These are phyloP conservation scores for Orius insidiosus DNA, from an alignment of 1,140 invertebrate genomes.

Conservation along the genomic window DNA sequence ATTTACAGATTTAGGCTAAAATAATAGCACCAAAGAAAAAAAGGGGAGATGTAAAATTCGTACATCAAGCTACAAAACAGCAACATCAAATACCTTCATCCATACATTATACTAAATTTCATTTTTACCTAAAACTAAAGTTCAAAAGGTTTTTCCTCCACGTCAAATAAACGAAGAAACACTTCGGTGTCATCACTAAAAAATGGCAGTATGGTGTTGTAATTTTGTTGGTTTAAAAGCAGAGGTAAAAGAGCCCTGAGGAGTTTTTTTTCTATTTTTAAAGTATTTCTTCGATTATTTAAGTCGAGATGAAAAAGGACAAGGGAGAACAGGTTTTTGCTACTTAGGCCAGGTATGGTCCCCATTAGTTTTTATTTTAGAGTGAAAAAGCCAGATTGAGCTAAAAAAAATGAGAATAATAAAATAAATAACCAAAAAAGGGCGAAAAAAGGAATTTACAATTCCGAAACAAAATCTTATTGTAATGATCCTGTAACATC, in stretches of 20 bases:
- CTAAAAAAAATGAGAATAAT: conserved; percentile 2
- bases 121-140: not conserved
- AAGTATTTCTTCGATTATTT: conserved; percentile 12
- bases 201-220: not conserved
- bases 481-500: conserved; percentile 9
- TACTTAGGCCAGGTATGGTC: conserved; percentile 15
- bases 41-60: too few relatives aligned
- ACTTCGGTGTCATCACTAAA: conserved; percentile 1
- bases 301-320: conserved; percentile 3
- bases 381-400: conserved; percentile 5
- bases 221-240: not conserved
- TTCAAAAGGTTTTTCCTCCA: not conserved
- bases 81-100: too few relatives aligned
- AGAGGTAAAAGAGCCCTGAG: conserved; percentile 1
- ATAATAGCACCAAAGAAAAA: too few relatives aligned
- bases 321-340: conserved; percentile 8
- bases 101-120: not conserved
- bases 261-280: not conserved
- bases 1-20: too few relatives aligned
- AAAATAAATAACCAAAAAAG: not conserved
- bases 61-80: too few relatives aligned
- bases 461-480: conserved; percentile 3
- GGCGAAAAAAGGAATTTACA: not conserved
- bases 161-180: conserved; percentile 14
- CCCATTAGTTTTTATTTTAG: conserved; percentile 8